Conservation (phyloP, 2,797 vertebrate genomes). For the Sylvia borin region DNA sequence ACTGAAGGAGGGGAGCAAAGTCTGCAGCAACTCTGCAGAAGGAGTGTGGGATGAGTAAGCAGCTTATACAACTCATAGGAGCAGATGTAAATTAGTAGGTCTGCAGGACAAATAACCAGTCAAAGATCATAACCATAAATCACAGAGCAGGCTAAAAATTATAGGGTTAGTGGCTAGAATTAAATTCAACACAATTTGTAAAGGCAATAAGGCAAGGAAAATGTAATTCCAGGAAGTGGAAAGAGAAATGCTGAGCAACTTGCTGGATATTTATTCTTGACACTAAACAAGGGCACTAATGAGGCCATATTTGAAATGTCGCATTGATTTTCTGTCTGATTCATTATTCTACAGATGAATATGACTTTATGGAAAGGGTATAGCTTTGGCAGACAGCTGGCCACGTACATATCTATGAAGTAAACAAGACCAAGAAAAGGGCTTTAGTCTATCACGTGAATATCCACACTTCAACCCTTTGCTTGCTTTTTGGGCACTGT, state of each 20-base stretch:
- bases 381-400: constrained; percentile 4
- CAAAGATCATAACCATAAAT: not conserved
- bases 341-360: constrained; percentile 40
- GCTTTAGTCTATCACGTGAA: not conserved
- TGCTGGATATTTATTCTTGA: not conserved
- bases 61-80: not conserved
- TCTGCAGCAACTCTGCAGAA: not conserved
- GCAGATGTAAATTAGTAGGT: not conserved
- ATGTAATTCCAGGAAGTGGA: not conserved
- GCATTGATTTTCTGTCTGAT: constrained; percentile 26
- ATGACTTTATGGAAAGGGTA: not conserved
- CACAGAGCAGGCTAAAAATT: not conserved
- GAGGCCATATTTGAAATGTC: constrained; percentile 16
- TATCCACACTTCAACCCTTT: not conserved
- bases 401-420: not conserved
- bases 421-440: not conserved
- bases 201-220: not conserved
- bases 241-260: not conserved
- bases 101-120: not conserved
- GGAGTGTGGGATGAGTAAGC: not conserved
- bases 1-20: not conserved
- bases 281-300: constrained; percentile 44
- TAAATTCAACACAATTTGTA: not conserved
- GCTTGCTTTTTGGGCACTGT: not conserved
- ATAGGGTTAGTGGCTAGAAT: not conserved